A percentile compares a stretch with the other conserved stretches of the same genome.
Evolutionary conservation across 2,888 invertebrate species (phyloP).

Genomic region (Watsonalla cultraria): DNA sequence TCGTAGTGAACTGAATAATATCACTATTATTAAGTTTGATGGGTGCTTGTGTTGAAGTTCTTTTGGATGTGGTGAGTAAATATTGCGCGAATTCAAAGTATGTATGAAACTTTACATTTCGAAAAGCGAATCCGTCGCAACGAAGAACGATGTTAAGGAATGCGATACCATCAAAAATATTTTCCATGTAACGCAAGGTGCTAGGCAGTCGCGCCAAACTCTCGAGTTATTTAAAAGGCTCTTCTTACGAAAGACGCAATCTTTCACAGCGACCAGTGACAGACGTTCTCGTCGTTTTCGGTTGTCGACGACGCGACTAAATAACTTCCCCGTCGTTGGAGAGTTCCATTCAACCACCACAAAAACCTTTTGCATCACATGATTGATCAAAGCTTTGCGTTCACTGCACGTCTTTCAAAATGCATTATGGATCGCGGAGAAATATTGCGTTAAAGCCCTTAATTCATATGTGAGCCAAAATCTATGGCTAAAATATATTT

Average conservation of each 20-base stretch:
- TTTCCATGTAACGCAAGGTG: slow-evolving; percentile 29
- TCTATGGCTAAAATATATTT: slow-evolving; percentile 1
- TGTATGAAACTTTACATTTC: slow-evolving; percentile 2
- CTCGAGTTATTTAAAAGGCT: slow-evolving; percentile 56
- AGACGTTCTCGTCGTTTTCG: slow-evolving; percentile 31
- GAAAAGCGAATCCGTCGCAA: slow-evolving; percentile 5
- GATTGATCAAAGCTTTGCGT: slow-evolving; percentile 72
- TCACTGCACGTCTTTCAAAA: slow-evolving; percentile 53
- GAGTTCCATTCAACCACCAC: slow-evolving; percentile 61
- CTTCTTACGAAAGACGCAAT: slow-evolving; percentile 52
- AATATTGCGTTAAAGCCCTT: slow-evolving; percentile 7
- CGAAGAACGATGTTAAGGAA: slow-evolving; percentile 16
- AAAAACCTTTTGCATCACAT: slow-evolving; percentile 68
- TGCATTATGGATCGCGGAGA: slow-evolving; percentile 41
- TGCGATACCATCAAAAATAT: slow-evolving; percentile 33
- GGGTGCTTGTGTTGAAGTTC: too few species aligned
- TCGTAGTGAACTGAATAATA: too few species aligned
- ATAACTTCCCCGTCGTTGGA: slow-evolving; percentile 55
- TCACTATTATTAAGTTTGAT: too few species aligned
- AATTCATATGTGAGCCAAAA: slow-evolving; percentile 4
- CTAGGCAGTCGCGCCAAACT: slow-evolving; percentile 31
- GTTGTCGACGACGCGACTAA: slow-evolving; percentile 50
- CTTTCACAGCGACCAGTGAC: slow-evolving; percentile 51
- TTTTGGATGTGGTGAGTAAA: neutral
- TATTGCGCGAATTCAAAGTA: neutral